These are phyloP conservation scores for Helostoma temminkii DNA, from an alignment of 2,797 vertebrate genomes.

Conservation along the genomic window DNA sequence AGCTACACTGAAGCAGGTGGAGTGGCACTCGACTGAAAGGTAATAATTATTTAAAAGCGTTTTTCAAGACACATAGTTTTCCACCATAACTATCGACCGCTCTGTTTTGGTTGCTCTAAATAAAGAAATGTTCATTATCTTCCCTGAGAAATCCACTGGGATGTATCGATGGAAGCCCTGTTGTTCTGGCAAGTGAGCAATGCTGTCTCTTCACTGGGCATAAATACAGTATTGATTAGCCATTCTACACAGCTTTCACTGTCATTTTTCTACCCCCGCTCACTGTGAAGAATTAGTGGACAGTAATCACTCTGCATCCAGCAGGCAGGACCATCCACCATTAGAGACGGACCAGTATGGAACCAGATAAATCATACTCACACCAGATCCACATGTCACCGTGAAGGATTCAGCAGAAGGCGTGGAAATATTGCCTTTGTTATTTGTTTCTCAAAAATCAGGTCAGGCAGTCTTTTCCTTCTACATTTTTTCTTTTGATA, in stretches of 20 bases:
- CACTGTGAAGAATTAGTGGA: conserved; percentile 76
- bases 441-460: conserved; percentile 67
- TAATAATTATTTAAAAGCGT: conserved; percentile 63
- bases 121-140: conserved; percentile 79
- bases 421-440: conserved; percentile 67
- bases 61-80: conserved; percentile 59
- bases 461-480: conserved; percentile 40
- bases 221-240: conserved; percentile 87
- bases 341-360: conserved; percentile 64
- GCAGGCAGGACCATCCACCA: conserved; percentile 73
- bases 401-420: conserved; percentile 73
- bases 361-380: conserved; percentile 70
- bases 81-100: conserved; percentile 63
- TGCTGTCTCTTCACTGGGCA: conserved; percentile 77
- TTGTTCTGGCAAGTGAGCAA: conserved; percentile 79
- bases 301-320: conserved; percentile 82
- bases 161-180: conserved; percentile 74
- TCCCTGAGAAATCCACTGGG: conserved; percentile 61
- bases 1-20: conserved; percentile 29
- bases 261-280: conserved; percentile 78
- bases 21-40: conserved; percentile 45
- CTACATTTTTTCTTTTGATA: conserved; percentile 10
- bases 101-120: conserved; percentile 77
- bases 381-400: conserved; percentile 63
- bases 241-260: conserved; percentile 75